phyloP scores from a whole-genome alignment of 1,140 invertebrate genomes.

The Diorhabda elongata region DNA sequence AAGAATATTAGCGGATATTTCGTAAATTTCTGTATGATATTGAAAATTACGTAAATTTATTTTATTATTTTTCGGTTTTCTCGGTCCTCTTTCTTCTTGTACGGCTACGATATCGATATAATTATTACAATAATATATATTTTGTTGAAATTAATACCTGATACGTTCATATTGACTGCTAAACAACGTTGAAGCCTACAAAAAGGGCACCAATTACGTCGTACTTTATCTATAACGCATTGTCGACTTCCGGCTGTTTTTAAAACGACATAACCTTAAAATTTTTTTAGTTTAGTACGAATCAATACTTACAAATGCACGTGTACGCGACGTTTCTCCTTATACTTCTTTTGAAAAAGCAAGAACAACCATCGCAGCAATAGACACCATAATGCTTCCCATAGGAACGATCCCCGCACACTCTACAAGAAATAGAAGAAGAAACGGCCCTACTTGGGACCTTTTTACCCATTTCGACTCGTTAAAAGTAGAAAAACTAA shows the following conservation, averaged over 20 bases:
- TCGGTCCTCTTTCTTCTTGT: slow-evolving; percentile 74
- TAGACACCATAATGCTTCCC: slow-evolving; percentile 85
- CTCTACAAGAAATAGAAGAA: slow-evolving; percentile 64
- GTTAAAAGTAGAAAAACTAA: background rate
- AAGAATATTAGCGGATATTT: slow-evolving; percentile 54
- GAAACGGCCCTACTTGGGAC: slow-evolving; percentile 61
- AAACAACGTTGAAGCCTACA: slow-evolving; percentile 79
- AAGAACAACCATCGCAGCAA: slow-evolving; percentile 85
- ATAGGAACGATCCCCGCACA: slow-evolving; percentile 82
- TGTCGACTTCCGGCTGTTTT: slow-evolving; percentile 64
- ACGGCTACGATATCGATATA: slow-evolving; percentile 54
- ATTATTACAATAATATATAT: background rate
- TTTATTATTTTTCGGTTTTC: slow-evolving; percentile 48
- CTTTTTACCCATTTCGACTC: background rate
- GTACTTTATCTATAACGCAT: slow-evolving; percentile 75
- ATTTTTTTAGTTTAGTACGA: too few species aligned
- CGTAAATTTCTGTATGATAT: slow-evolving; percentile 27
- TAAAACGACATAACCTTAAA: slow-evolving; percentile 3
- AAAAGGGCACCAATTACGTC: slow-evolving; percentile 84
- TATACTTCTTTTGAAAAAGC: slow-evolving; percentile 82
- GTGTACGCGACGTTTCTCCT: slow-evolving; percentile 65
- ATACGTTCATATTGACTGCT: slow-evolving; percentile 70
- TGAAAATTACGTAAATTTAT: background rate
- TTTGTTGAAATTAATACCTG: slow-evolving; percentile 54
- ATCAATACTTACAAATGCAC: slow-evolving; percentile 64